Conservation (phyloP, 2,797 vertebrate genomes). For the Tokudaia tokunoshimensis region DNA sequence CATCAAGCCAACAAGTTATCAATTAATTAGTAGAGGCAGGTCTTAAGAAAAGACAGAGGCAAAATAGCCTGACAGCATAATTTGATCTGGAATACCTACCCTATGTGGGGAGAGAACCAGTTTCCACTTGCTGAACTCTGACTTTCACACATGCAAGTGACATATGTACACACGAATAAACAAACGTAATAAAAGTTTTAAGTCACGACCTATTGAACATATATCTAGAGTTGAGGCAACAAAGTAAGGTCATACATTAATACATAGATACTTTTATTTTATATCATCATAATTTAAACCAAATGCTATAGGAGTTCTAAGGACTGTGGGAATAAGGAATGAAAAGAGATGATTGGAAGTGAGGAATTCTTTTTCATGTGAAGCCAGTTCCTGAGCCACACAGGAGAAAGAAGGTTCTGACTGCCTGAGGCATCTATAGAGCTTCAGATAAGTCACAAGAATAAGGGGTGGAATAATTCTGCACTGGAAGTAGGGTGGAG, state of each 20-base stretch:
- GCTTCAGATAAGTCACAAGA: background rate
- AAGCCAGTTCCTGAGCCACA: background rate
- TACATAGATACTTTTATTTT: background rate
- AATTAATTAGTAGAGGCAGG: background rate
- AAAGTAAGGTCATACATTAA: background rate
- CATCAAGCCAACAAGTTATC: background rate
- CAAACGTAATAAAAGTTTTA: background rate
- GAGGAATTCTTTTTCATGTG: background rate
- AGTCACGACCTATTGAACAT: background rate
- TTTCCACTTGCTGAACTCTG: background rate
- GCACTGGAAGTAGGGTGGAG: background rate
- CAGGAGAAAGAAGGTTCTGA: background rate
- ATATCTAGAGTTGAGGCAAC: background rate
- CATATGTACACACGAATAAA: background rate
- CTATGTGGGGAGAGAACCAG: background rate
- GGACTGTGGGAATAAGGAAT: slow-evolving; percentile 6
- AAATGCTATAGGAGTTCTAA: background rate
- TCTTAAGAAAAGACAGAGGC: background rate
- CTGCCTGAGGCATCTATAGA: background rate
- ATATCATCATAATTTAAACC: background rate
- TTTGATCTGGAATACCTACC: background rate
- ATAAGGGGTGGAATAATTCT: background rate
- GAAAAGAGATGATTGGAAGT: slow-evolving; percentile 19
- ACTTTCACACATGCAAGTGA: background rate
- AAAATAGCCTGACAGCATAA: background rate